Base-by-base conservation (phyloP, 2,113 vertebrate species). In the Piprites chloris region DNA sequence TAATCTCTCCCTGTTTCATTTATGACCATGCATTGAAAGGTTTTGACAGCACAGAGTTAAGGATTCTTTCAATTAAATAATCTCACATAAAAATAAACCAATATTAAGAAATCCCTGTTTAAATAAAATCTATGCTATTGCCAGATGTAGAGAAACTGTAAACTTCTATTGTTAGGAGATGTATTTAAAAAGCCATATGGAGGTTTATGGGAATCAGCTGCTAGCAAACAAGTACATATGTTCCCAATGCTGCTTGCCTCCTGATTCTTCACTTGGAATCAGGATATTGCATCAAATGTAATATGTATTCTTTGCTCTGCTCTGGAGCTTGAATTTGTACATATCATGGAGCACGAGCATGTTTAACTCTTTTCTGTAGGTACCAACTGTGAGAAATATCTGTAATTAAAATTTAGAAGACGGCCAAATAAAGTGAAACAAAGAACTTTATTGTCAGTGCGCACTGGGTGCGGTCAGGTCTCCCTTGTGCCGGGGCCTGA, bases 121-220 rank as follows among this genome's bases (percentile, higher is more conserved):
- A 61, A 82, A 77, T 89, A 79, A 92, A 95, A 78, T 75, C 68
- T 79, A 42, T 13, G 16, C 59, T 85, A 65, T 41, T 83, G 44
- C 88, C 75, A 95, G 80, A 95, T 86, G 76, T 84, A 78, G 77
- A 58, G 75, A 33, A 83, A 79, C 53, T 76, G 46, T 91, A 92
- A 95, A 89, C 55, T 92, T 90, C 55, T 47, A 1, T 81, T 94
- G 55, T 76, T 95, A 85, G 73, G 32, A 95, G 61, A 32, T 41
- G n/a, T 78, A 30, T 91, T 92, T 87, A 35, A 66, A 92, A 92
- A 89, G 41, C 59, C 58, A 67, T 81, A 79, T 84, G 83, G 83
- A 85, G 11, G 10, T 82, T 96, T 96, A 96, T 84, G 55, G 52
- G 76, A 95, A 74, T 94, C 72, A 88, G 76, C 85, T 94, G 79